Evolutionary conservation across 2,113 vertebrate species (phyloP).

Genomic region (Lagopus leucura): DNA sequence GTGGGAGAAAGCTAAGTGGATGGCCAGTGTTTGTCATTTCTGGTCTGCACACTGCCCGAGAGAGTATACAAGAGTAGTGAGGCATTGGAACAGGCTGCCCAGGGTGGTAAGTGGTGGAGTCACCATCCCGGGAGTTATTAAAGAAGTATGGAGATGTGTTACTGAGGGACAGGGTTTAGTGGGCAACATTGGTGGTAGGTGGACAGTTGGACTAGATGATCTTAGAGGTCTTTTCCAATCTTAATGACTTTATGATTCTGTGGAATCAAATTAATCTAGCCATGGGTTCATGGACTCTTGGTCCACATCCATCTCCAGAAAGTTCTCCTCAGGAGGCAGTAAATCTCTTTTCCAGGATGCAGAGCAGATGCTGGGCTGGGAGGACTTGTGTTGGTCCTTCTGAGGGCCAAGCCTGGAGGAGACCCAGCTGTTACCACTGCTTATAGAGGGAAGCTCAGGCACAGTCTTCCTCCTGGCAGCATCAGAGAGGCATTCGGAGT

Average conservation of each 20-base stretch:
- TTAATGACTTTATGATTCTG: too few relatives aligned
- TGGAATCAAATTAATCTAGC: not conserved
- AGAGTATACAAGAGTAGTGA: too few relatives aligned
- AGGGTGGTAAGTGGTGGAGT: too few relatives aligned
- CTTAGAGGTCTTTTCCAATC: too few relatives aligned
- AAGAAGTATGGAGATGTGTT: too few relatives aligned
- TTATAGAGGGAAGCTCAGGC: not conserved
- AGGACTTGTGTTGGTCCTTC: not conserved
- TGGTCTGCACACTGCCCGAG: not conserved
- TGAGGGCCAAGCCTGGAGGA: not conserved
- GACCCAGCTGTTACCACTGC: rapidly evolving
- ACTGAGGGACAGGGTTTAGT: too few relatives aligned
- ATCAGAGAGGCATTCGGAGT: not conserved
- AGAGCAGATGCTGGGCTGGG: not conserved
- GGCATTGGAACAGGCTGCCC: too few relatives aligned
- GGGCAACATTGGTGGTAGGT: too few relatives aligned
- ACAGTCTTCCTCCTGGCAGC: not conserved
- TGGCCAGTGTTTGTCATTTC: not conserved
- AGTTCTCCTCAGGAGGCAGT: not conserved
- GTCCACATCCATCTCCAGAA: not conserved
- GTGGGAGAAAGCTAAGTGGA: not conserved
- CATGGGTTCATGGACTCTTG: rapidly evolving
- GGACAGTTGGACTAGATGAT: too few relatives aligned
- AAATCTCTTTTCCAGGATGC: not conserved
- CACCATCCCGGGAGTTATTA: too few relatives aligned